These are phyloP conservation scores for Glyptemys insculpta DNA, from an alignment of 2,797 vertebrate genomes.

Conservation along the genomic window DNA sequence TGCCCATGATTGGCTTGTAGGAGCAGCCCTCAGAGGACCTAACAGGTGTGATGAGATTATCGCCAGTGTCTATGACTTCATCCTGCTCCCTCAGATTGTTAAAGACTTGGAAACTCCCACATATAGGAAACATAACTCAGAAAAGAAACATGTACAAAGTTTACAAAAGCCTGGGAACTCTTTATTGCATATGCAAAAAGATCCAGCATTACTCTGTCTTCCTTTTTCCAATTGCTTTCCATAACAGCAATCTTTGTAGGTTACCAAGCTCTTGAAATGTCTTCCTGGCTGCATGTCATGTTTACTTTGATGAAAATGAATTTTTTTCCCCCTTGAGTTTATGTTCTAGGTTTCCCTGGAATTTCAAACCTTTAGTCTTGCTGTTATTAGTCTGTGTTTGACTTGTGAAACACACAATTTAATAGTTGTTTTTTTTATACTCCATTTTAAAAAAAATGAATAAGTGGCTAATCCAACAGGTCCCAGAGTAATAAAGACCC, in stretches of 20 bases:
- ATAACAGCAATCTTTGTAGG: background rate
- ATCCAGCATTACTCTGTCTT: background rate
- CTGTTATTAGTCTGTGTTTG: background rate
- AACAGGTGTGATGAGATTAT: background rate
- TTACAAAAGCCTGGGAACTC: background rate
- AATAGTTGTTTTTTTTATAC: background rate
- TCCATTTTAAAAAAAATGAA: background rate
- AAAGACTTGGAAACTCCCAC: background rate
- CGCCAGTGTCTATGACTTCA: background rate
- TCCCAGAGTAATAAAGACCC: fast-evolving
- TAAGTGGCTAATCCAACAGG: background rate
- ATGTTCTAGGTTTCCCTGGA: constrained; percentile 25
- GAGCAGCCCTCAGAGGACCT: background rate
- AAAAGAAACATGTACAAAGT: constrained; percentile 1
- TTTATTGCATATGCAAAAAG: constrained; percentile 18
- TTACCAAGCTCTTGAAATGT: constrained; percentile 1
- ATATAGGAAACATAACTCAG: constrained; percentile 8
- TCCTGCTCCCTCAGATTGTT: background rate
- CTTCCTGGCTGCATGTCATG: constrained; percentile 4
- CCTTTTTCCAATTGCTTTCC: background rate
- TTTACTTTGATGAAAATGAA: constrained; percentile 6
- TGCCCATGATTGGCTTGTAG: background rate
- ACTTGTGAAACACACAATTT: background rate
- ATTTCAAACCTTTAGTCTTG: background rate
- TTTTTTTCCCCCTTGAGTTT: background rate